Evolutionary conservation across 2,113 vertebrate genomes (phyloP).

Genomic region (Cephalopholis sonnerati): DNA sequence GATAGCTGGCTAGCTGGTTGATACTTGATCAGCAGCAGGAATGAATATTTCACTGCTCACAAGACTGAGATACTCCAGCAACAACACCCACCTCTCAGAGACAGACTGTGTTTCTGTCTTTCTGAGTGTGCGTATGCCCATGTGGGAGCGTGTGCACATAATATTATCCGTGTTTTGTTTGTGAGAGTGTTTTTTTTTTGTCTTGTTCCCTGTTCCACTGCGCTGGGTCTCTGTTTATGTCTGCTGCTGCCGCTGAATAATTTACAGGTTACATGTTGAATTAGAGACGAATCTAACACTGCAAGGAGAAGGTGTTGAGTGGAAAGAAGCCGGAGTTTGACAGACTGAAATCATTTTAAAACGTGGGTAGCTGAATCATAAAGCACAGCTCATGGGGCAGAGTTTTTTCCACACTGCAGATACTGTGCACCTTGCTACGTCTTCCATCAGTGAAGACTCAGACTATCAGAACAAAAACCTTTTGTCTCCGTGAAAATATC

Average conservation of each 20-base stretch:
- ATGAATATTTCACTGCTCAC: constrained; percentile 80
- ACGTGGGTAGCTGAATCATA: background rate
- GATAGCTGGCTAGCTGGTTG: constrained; percentile 49
- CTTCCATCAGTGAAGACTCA: background rate
- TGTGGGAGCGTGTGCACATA: background rate
- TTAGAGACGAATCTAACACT: constrained; percentile 27
- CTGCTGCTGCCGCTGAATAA: constrained; percentile 55
- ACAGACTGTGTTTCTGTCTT: constrained; percentile 11
- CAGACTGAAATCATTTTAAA: constrained; percentile 30
- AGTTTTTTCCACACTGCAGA: background rate
- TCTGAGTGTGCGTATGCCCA: background rate
- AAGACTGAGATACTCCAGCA: constrained; percentile 35
- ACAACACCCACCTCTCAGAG: constrained; percentile 15
- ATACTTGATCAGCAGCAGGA: constrained; percentile 71
- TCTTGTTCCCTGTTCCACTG: background rate
- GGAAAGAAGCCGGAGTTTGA: constrained; percentile 28
- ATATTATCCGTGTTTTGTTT: constrained; percentile 24
- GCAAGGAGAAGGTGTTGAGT: constrained; percentile 44
- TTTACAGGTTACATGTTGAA: constrained; percentile 50
- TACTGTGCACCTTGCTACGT: background rate
- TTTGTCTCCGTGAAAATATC: constrained; percentile 17
- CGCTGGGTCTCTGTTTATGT: constrained; percentile 7
- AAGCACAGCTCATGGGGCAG: background rate
- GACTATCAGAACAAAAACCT: background rate
- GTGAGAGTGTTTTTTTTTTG: background rate